Base-by-base conservation (phyloP, 1,140 invertebrate genomes). In the Pseudomyrmex gracilis region DNA sequence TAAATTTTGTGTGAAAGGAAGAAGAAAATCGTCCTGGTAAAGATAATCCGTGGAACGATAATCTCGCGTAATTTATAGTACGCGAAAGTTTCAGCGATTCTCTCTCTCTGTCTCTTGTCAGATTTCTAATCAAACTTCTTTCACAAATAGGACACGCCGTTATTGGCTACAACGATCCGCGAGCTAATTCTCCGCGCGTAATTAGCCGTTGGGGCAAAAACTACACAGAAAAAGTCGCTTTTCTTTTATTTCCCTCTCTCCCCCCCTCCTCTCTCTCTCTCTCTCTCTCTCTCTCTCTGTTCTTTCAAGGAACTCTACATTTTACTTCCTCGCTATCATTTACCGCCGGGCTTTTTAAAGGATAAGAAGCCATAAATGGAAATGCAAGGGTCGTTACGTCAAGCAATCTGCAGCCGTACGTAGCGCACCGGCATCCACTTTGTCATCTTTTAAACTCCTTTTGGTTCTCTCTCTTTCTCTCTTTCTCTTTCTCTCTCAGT, bases 371-470 rank as follows among this genome's bases (percentile, higher is more conserved):
- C 74, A 58, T 66, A 73, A 67, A 80, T 73, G 67, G 74, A 83
- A 55, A 85, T 82, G 57, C 68, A 74, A 80, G 73, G 63, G 73
- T 87, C 86, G 73, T 86, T 86, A 86, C 76, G 66, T 80, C 76
- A 61, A 66, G 58, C 20, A 63, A 77, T 15, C 66, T 86, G 57
- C 83, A 84, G 67, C 80, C 61, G 82, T 71, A 76, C 71, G 34
- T 73, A 86, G 57, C 20, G 53, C 53, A 53, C 64, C 64, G 64
- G 66, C 55, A 61, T 17, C 68, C 68, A 84, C 82, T 87, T 86
- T 86, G 86, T 86, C 85, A 87, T 87, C 73, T 87, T 80, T 80
- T 84, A 84, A 87, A 66, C 68, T 66, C 24, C 24, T 78, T 73
- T 53, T 73, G 45, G 51, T 58, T 22, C 51, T 43, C 60, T 60